Percentiles rank a stretch among this genome's conserved stretches.
Evolutionary conservation across 64 coral and sea anemone species (phyloP).

Genomic region (Porites australiensis): DNA sequence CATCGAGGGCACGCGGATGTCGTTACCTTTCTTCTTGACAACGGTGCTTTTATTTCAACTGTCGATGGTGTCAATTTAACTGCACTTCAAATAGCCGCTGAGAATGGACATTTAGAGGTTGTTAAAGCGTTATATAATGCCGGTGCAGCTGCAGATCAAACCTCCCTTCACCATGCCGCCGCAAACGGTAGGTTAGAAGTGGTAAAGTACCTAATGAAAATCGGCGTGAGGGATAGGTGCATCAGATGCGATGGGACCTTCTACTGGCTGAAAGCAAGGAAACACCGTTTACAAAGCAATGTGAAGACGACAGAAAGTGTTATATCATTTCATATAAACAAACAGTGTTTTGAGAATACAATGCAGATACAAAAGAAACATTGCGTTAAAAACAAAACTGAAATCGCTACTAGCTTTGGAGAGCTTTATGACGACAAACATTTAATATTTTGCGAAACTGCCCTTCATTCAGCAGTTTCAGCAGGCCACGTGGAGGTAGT

Average conservation of each 20-base stretch:
- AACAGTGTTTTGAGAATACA: no score
- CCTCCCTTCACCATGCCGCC: not conserved
- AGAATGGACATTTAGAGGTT: conserved; percentile 8
- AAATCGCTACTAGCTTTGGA: no score
- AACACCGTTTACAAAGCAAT: no score
- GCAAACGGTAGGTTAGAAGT: not conserved
- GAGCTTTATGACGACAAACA: no score
- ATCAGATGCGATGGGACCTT: not conserved
- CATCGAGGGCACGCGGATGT: no score
- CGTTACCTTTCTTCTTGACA: no score
- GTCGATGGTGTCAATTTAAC: conserved; percentile 9
- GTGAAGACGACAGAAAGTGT: not conserved
- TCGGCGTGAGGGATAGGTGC: not conserved
- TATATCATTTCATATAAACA: no score
- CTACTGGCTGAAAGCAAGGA: not conserved
- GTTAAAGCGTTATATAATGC: not conserved
- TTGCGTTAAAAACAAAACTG: no score
- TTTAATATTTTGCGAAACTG: not conserved
- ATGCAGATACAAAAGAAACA: no score
- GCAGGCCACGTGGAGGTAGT: not conserved
- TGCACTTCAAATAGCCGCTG: conserved; percentile 3
- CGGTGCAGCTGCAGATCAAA: not conserved
- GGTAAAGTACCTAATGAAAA: not conserved
- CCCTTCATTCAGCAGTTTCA: conserved; percentile 24
- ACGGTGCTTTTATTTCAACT: no score